These are phyloP conservation scores for Anastrepha obliqua DNA, from an alignment of 1,140 invertebrate genomes.

Conservation along the genomic window DNA sequence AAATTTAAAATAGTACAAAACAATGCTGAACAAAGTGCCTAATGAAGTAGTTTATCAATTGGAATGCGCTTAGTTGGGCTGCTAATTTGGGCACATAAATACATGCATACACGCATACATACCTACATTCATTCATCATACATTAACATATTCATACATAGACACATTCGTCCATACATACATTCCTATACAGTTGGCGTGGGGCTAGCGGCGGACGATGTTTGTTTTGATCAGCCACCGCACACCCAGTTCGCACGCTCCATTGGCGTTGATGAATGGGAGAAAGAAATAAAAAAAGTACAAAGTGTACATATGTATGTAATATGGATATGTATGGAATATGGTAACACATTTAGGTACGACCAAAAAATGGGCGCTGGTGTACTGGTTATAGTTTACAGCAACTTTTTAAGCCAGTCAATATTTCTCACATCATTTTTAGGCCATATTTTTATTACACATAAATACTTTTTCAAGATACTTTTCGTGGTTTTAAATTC, in stretches of 20 bases:
- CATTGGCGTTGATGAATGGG: constrained; percentile 4
- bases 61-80: background rate
- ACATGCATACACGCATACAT: background rate
- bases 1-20: background rate
- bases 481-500: too few relatives aligned
- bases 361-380: background rate
- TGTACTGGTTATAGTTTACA: background rate
- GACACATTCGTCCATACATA: too few relatives aligned
- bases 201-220: background rate
- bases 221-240: background rate
- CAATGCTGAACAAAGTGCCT: background rate
- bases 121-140: too few relatives aligned
- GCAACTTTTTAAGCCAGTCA: too few relatives aligned
- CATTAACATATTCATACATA: too few relatives aligned
- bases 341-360: background rate
- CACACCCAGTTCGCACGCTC: constrained; percentile 33
- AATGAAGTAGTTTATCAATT: constrained; percentile 45
- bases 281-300: too few relatives aligned
- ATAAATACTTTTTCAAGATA: too few relatives aligned
- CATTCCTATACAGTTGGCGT: too few relatives aligned
- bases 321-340: background rate
- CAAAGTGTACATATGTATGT: too few relatives aligned
- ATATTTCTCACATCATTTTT: too few relatives aligned
- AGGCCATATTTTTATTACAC: too few relatives aligned
- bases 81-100: background rate